Evolutionary conservation across 2,888 invertebrate species (phyloP).

Genomic region (Ochropacha duplaris): DNA sequence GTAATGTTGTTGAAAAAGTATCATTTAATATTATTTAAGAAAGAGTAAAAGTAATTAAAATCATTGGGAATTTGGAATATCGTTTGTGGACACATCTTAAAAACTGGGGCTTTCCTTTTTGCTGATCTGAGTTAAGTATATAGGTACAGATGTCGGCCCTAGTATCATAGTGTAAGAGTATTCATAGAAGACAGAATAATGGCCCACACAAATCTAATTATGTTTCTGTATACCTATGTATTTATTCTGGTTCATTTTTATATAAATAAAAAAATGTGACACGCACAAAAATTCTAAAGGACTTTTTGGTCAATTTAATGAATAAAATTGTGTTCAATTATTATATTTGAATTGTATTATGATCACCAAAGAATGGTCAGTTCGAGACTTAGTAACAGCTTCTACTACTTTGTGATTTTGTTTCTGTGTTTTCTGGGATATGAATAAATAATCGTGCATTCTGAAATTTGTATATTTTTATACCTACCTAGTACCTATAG

Average conservation of each 20-base stretch:
- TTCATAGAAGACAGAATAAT: slow-evolving; percentile 7
- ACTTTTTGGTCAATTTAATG: not conserved
- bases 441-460: slow-evolving; percentile 72
- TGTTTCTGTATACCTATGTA: not conserved
- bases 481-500: not conserved
- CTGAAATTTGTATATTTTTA: slow-evolving; percentile 20
- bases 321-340: not conserved
- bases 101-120: no score
- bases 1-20: no score
- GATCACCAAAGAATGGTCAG: slow-evolving; percentile 21
- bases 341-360: not conserved
- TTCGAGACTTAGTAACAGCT: slow-evolving; percentile 58
- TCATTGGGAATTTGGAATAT: no score
- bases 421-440: slow-evolving; percentile 49
- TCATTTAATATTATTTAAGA: no score
- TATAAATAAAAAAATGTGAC: not conserved
- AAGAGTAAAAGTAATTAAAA: no score
- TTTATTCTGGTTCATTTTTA: not conserved
- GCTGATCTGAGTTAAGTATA: not conserved
- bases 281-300: slow-evolving; percentile 1
- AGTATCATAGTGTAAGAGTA: slow-evolving; percentile 5
- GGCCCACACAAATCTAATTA: slow-evolving; percentile 12
- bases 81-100: no score
- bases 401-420: slow-evolving; percentile 62
- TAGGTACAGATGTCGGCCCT: not conserved